These are phyloP conservation scores for Sternotherus odoratus DNA, from an alignment of 2,797 vertebrate genomes.

Conservation along the genomic window DNA sequence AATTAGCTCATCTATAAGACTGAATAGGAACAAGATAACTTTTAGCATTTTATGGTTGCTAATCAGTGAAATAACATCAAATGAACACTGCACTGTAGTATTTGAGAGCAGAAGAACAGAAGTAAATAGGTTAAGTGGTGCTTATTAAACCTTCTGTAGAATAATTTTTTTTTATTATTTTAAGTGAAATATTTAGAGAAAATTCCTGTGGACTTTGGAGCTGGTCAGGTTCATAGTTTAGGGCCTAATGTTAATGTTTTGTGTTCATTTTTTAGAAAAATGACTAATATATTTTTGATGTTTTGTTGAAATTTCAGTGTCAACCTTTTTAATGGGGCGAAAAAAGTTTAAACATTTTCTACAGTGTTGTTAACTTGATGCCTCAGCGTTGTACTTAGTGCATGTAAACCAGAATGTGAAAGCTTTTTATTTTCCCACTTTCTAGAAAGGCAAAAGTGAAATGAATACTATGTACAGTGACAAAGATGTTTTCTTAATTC, in stretches of 20 bases:
- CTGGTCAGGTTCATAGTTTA: neutral
- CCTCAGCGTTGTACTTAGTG: neutral
- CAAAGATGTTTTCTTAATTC: neutral
- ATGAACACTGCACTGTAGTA: neutral
- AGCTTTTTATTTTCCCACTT: neutral
- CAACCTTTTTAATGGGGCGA: neutral
- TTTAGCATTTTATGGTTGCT: neutral
- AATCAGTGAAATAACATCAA: rapidly evolving
- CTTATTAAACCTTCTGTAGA: neutral
- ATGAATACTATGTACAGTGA: neutral
- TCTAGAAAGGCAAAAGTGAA: neutral
- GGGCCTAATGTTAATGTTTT: rapidly evolving
- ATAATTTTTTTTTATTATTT: neutral
- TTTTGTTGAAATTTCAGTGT: neutral
- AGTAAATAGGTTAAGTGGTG: neutral
- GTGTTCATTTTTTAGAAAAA: neutral
- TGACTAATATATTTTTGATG: neutral
- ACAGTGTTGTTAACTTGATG: neutral
- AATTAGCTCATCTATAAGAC: neutral
- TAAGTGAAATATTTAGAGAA: too few relatives aligned
- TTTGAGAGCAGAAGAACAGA: neutral
- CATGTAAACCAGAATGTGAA: neutral
- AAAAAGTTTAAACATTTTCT: neutral
- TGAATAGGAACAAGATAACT: neutral
- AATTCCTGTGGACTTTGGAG: neutral